Evolutionary conservation across 2,797 vertebrate genomes (phyloP).

Genomic region (Australoheros facetus): DNA sequence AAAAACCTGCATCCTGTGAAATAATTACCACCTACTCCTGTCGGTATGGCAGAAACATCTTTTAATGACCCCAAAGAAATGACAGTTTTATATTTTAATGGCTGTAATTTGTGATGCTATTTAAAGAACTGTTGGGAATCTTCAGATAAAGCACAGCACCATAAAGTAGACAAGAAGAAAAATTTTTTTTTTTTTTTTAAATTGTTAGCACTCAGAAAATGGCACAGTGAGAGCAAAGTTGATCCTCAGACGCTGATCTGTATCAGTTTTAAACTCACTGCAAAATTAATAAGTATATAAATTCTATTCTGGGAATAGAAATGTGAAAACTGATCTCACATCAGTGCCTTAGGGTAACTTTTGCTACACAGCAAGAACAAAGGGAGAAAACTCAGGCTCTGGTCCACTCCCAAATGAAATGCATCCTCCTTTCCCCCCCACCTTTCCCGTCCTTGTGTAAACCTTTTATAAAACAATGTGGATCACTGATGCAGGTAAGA

Average conservation of each 20-base stretch:
- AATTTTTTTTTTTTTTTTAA: neutral
- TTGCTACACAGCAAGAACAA: constrained; percentile 33
- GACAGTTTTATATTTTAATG: neutral
- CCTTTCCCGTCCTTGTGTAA: neutral
- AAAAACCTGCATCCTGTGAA: too few relatives aligned
- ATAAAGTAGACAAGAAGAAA: neutral
- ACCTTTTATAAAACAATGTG: neutral
- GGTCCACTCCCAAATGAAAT: constrained; percentile 55
- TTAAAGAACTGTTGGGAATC: neutral
- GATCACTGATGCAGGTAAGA: neutral
- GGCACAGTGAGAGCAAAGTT: constrained; percentile 28
- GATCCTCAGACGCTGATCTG: constrained; percentile 47
- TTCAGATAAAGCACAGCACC: constrained; percentile 3
- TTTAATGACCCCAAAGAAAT: neutral
- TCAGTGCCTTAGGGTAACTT: constrained; percentile 43
- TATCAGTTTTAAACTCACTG: constrained; percentile 28
- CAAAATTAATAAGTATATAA: neutral
- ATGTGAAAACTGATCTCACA: constrained; percentile 37
- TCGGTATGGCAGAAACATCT: too few relatives aligned
- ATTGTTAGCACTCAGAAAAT: constrained; percentile 55
- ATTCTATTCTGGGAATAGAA: neutral
- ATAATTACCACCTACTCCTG: too few relatives aligned
- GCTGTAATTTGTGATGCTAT: neutral
- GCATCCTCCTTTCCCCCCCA: constrained; percentile 65
- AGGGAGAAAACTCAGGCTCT: constrained; percentile 35